A percentile compares a stretch with the other conserved stretches of the same genome.
Evolutionary conservation across 1,140 invertebrate species (phyloP).

Genomic region (Conopomorpha cramerella): DNA sequence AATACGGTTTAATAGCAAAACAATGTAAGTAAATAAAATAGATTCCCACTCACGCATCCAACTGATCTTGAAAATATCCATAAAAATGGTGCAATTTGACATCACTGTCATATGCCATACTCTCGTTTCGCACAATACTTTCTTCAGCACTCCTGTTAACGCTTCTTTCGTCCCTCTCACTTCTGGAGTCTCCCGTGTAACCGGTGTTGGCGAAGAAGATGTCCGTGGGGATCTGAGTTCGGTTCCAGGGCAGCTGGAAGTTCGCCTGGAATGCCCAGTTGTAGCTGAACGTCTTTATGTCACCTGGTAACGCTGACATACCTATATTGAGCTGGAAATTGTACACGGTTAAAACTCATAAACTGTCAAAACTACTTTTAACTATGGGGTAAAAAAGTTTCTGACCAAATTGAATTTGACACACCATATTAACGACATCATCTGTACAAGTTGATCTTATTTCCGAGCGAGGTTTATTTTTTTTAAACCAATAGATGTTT

Average conservation of each 20-base stretch:
- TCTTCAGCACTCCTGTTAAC: constrained; percentile 1
- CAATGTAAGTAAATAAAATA: too few relatives aligned
- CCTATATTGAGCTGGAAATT: constrained; percentile 46
- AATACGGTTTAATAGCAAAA: too few relatives aligned
- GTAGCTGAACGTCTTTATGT: constrained; percentile 24
- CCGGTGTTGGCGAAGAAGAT: constrained; percentile 33
- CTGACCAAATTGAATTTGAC: too few relatives aligned
- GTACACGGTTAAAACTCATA: too few relatives aligned
- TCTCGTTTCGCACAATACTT: background rate
- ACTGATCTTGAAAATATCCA: constrained; percentile 31
- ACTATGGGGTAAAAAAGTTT: too few relatives aligned
- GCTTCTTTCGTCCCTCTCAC: constrained; percentile 17
- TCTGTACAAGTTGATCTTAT: too few relatives aligned
- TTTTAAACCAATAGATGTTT: too few relatives aligned
- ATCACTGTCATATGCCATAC: constrained; percentile 31
- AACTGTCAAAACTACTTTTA: too few relatives aligned
- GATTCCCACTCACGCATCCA: constrained; percentile 24
- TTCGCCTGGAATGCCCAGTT: constrained; percentile 52
- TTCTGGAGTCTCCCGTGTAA: constrained; percentile 25
- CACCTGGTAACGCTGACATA: too few relatives aligned
- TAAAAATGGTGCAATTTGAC: constrained; percentile 39
- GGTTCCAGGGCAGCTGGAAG: constrained; percentile 46
- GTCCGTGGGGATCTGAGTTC: constrained; percentile 40
- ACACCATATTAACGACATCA: too few relatives aligned
- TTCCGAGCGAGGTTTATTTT: too few relatives aligned